These are phyloP conservation scores for Paguma larvata DNA, from an alignment of 2,797 vertebrate species.

Conservation along the genomic window DNA sequence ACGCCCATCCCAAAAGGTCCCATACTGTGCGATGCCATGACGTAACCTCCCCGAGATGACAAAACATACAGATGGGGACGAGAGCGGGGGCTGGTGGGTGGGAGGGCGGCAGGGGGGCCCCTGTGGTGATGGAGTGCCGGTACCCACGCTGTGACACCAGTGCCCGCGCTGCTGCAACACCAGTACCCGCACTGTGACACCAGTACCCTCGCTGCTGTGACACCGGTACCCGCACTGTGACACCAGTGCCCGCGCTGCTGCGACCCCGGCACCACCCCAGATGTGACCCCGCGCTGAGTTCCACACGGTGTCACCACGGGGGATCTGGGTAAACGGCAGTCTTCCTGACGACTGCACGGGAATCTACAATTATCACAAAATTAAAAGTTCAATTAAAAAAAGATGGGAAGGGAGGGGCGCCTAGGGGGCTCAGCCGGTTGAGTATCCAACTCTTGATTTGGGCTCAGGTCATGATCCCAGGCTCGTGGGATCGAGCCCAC, in stretches of 20 bases:
- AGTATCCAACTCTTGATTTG: no score
- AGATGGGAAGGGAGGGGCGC: no score
- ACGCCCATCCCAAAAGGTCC: background rate
- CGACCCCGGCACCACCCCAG: no score
- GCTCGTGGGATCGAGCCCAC: no score
- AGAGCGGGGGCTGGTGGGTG: background rate
- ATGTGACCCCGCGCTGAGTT: background rate
- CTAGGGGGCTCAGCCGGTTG: no score
- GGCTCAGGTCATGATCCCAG: no score
- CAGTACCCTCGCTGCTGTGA: no score
- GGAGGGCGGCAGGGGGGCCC: background rate
- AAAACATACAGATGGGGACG: background rate
- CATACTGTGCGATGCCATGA: background rate
- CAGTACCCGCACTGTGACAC: background rate
- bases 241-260: no score
- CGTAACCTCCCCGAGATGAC: background rate
- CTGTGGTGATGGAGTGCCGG: rapidly evolving
- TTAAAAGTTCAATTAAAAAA: background rate
- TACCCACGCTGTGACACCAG: background rate
- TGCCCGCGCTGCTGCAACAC: background rate
- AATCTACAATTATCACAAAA: background rate
- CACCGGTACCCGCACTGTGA: background rate
- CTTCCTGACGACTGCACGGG: background rate
- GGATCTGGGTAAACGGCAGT: background rate
- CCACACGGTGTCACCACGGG: background rate